Percentiles rank a stretch among this genome's conserved stretches.
Evolutionary conservation across 1,140 invertebrate species (phyloP).

Genomic region (Rhynchophorus ferrugineus): DNA sequence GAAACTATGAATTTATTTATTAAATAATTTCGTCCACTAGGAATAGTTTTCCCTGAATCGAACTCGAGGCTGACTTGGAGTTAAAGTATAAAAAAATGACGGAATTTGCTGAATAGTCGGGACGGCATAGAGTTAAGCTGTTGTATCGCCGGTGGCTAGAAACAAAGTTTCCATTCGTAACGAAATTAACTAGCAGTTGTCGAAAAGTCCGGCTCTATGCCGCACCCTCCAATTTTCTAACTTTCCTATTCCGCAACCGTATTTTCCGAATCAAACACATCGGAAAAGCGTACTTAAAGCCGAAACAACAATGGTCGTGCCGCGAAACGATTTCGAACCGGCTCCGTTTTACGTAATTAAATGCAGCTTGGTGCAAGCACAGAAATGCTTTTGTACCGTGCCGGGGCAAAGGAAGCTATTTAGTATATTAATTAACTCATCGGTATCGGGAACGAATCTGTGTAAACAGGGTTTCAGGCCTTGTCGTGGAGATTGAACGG

Average conservation of each 20-base stretch:
- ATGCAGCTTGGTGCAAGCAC: neutral
- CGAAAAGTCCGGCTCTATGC: neutral
- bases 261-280: neutral
- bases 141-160: no score
- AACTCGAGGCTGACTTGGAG: no score
- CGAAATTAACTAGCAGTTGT: no score
- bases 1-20: no score
- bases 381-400: neutral
- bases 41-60: no score
- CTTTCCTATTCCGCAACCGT: neutral
- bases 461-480: slow-evolving; percentile 1
- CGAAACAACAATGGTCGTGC: neutral
- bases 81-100: no score
- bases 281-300: neutral
- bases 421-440: slow-evolving; percentile 2
- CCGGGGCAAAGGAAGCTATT: neutral
- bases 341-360: neutral
- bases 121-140: no score
- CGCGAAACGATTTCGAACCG: neutral
- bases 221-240: neutral
- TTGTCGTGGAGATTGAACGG: neutral
- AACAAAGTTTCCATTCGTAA: no score
- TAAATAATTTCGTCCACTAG: no score
- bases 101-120: no score
- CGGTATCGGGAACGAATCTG: slow-evolving; percentile 1